Conservation (phyloP, 2,797 vertebrate genomes). For the Alosa sapidissima region DNA sequence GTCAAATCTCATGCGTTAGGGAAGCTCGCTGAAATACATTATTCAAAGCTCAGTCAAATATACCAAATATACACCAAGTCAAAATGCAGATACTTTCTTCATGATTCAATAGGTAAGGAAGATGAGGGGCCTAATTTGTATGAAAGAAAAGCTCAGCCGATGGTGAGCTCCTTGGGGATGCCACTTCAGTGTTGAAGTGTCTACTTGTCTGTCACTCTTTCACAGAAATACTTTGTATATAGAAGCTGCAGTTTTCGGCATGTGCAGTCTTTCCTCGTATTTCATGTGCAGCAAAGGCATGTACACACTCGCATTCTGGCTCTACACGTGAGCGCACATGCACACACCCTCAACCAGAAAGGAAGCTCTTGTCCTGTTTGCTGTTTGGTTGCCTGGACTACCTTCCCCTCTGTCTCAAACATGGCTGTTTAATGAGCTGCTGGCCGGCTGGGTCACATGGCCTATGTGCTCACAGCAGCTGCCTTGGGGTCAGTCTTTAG, state of each 20-base stretch:
- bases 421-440: not conserved
- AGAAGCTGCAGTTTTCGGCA: not conserved
- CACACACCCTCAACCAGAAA: not conserved
- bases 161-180: not conserved
- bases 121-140: not conserved
- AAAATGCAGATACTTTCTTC: too few relatives aligned
- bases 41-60: not conserved
- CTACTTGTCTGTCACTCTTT: not conserved
- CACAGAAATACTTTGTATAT: not conserved
- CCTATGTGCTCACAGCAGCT: not conserved
- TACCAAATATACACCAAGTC: not conserved
- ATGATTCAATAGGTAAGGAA: not conserved
- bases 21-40: not conserved
- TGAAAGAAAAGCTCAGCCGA: not conserved
- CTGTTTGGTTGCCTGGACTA: slow-evolving; percentile 3
- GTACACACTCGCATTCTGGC: not conserved
- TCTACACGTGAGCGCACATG: not conserved
- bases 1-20: not conserved
- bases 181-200: not conserved
- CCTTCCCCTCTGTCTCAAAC: not conserved
- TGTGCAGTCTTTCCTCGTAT: not conserved
- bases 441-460: not conserved
- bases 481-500: not conserved
- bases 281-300: not conserved
- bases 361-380: slow-evolving; percentile 9